Evolutionary conservation across 2,113 vertebrate species (phyloP).

Genomic region (Bubo scandiacus): DNA sequence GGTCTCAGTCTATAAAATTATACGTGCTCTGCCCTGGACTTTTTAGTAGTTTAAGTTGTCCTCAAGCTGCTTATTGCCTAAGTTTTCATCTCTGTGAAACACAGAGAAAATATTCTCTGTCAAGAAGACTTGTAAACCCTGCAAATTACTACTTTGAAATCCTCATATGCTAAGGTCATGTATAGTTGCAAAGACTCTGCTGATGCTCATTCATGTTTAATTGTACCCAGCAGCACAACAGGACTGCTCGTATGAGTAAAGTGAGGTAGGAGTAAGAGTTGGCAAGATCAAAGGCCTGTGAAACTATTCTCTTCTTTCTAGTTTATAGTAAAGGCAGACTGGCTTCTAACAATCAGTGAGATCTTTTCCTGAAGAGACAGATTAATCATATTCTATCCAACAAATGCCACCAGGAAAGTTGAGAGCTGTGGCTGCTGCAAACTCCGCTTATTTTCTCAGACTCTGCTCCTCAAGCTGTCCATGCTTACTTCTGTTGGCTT

Average conservation of each 20-base stretch:
- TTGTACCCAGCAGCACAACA: neutral
- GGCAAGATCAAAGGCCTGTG: neutral
- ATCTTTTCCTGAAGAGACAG: neutral
- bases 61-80: neutral
- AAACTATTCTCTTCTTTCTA: neutral
- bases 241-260: neutral
- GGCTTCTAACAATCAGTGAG: neutral
- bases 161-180: neutral
- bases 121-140: neutral
- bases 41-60: neutral
- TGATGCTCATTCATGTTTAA: neutral
- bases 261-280: neutral
- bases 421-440: neutral
- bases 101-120: neutral
- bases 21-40: neutral
- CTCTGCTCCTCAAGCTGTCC: slow-evolving; percentile 49
- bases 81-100: neutral
- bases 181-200: neutral
- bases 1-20: neutral
- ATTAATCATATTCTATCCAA: neutral
- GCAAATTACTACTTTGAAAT: neutral
- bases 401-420: neutral
- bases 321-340: neutral
- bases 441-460: neutral
- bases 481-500: neutral